phyloP scores from a whole-genome alignment of 2,888 invertebrate species.

The Chrysolina americana region DNA sequence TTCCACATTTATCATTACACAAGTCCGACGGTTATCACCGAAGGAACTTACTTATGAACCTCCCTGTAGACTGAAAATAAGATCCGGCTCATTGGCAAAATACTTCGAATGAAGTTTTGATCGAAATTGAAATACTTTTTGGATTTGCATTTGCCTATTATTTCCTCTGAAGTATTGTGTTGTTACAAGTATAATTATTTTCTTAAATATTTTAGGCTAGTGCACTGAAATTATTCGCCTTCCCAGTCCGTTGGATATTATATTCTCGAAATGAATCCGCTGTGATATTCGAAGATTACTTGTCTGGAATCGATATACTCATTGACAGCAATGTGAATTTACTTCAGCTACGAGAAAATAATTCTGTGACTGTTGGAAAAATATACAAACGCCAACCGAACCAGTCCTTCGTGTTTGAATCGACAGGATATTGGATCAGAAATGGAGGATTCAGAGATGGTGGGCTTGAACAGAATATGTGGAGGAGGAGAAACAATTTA shows the following conservation, averaged over 20 bases:
- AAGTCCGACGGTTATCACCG: no score
- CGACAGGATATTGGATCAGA: slow-evolving; percentile 57
- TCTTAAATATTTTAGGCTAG: slow-evolving; percentile 66
- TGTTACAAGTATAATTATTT: no score
- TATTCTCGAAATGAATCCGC: slow-evolving; percentile 50
- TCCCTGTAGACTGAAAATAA: no score
- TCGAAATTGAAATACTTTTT: no score
- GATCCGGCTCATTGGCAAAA: no score
- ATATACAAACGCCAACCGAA: slow-evolving; percentile 57
- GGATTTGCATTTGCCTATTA: no score
- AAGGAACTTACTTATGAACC: no score
- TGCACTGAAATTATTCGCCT: slow-evolving; percentile 68
- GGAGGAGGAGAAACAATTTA: slow-evolving; percentile 71
- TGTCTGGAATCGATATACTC: slow-evolving; percentile 61
- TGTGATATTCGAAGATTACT: slow-evolving; percentile 39
- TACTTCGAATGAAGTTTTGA: no score
- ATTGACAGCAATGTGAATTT: slow-evolving; percentile 73
- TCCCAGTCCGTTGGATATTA: slow-evolving; percentile 72
- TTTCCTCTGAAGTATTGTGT: no score
- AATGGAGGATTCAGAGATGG: slow-evolving; percentile 41
- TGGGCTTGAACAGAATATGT: slow-evolving; percentile 49
- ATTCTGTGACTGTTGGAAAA: slow-evolving; percentile 47
- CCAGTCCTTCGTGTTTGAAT: slow-evolving; percentile 54
- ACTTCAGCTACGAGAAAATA: slow-evolving; percentile 65
- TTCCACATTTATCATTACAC: no score